Evolutionary conservation across 2,113 vertebrate species (phyloP).

Genomic region (Prunella himalayana): DNA sequence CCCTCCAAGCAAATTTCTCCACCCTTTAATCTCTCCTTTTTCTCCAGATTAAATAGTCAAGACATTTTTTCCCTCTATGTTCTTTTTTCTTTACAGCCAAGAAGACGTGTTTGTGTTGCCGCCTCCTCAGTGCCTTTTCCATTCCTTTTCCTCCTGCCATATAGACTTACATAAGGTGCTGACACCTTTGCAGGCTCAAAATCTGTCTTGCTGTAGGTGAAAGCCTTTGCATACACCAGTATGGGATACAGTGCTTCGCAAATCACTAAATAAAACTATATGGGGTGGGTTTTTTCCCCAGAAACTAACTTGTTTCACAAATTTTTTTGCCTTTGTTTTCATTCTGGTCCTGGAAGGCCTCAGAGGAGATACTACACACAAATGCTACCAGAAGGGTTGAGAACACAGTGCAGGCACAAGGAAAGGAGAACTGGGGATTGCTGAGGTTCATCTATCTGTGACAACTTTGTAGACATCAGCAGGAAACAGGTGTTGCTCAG

Average conservation of each 20-base stretch:
- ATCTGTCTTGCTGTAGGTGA: background rate
- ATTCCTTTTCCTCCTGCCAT: background rate
- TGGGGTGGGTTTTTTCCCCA: too few species aligned
- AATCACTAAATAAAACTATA: background rate
- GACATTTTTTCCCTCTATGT: background rate
- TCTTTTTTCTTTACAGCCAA: background rate
- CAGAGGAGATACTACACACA: background rate
- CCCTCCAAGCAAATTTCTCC: background rate
- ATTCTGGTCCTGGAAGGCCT: background rate
- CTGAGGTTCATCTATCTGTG: background rate
- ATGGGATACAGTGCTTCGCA: background rate
- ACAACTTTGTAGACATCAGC: background rate
- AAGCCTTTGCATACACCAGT: background rate
- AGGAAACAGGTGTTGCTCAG: background rate
- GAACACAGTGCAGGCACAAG: background rate
- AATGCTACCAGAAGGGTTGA: background rate
- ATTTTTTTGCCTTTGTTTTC: background rate
- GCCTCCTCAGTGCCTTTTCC: background rate
- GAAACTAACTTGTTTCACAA: background rate
- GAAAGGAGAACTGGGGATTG: background rate
- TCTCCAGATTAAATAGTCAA: background rate
- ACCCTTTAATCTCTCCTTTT: background rate
- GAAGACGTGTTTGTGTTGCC: background rate
- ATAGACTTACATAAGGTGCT: background rate
- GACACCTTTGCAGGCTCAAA: background rate